phyloP scores from a whole-genome alignment of 2,113 vertebrate species.

The Psophia crepitans region DNA sequence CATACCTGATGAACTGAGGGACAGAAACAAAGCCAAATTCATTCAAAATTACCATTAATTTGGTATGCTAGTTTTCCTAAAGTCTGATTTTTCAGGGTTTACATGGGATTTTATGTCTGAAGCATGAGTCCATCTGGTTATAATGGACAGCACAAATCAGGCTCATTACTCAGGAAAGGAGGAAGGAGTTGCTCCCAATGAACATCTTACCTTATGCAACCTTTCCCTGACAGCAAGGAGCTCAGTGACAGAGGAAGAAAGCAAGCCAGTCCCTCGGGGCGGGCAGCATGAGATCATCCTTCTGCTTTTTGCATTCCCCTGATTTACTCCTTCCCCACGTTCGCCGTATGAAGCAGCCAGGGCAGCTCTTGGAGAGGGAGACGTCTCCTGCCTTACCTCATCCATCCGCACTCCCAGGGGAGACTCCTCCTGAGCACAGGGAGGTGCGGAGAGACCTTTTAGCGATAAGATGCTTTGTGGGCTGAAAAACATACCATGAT shows the following conservation, averaged over 20 bases:
- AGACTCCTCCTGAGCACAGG: background rate
- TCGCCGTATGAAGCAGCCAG: background rate
- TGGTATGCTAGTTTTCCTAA: background rate
- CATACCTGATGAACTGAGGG: background rate
- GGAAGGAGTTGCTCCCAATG: background rate
- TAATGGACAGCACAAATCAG: background rate
- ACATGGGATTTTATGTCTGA: background rate
- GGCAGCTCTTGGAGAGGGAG: background rate
- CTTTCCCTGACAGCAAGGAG: background rate
- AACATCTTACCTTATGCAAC: background rate
- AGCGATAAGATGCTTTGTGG: background rate
- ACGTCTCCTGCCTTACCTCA: background rate
- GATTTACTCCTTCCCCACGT: background rate
- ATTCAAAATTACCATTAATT: conserved; percentile 21
- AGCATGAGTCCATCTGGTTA: background rate
- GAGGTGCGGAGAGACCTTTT: background rate
- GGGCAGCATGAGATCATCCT: background rate
- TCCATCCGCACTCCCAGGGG: background rate
- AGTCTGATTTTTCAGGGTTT: conserved; percentile 18
- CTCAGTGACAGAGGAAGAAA: background rate
- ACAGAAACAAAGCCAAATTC: conserved; percentile 2
- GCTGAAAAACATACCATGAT: background rate
- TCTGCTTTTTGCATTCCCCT: background rate
- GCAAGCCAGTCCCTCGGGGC: background rate
- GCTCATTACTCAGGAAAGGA: background rate